phyloP scores from a whole-genome alignment of 2,113 vertebrate genomes.

The Leucosticte australis region DNA sequence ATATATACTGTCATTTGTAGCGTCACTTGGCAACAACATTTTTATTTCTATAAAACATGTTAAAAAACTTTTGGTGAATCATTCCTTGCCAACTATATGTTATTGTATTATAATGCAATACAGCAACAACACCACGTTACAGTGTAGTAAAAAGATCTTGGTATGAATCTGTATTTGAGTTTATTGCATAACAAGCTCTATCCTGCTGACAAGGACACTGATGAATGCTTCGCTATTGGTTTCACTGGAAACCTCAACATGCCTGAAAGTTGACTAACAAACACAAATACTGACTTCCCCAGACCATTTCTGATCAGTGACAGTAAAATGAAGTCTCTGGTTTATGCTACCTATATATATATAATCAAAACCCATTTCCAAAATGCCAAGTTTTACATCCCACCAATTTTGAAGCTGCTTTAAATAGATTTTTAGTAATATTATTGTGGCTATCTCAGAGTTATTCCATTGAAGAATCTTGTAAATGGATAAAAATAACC shows the following conservation, averaged over 20 bases:
- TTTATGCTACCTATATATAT: background rate
- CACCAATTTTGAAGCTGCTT: background rate
- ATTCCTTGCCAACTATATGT: background rate
- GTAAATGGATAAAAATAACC: background rate
- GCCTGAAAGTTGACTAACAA: background rate
- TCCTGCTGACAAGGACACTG: background rate
- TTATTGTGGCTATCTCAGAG: background rate
- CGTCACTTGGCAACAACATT: background rate
- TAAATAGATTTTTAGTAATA: background rate
- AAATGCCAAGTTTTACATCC: background rate
- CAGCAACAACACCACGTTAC: background rate
- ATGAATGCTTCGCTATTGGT: background rate
- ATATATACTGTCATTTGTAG: background rate
- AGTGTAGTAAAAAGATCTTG: background rate
- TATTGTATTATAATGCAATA: background rate
- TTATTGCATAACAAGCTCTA: background rate
- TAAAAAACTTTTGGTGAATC: background rate
- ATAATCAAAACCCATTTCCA: background rate
- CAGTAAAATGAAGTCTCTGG: background rate
- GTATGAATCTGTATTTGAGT: background rate
- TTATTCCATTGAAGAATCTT: background rate
- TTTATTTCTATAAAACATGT: background rate
- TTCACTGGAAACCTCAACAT: slow-evolving; percentile 4
- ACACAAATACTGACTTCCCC: background rate
- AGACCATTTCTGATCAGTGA: background rate